Conservation (phyloP, 2,888 invertebrate species). For the Osedax frankpressi region DNA sequence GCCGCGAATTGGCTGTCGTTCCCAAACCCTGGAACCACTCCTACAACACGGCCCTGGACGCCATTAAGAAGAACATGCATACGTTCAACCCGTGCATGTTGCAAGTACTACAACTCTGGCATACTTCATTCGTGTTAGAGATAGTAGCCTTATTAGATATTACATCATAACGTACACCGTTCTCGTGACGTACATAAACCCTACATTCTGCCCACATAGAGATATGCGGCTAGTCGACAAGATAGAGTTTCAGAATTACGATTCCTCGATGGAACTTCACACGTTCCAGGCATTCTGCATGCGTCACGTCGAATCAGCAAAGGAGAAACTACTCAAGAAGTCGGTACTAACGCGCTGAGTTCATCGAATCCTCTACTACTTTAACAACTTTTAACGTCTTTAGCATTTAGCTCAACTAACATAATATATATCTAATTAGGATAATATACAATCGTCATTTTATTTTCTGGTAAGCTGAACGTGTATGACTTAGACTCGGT, state of each 20-base stretch:
- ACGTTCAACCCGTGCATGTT: conserved; percentile 69
- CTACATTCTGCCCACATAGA: no score
- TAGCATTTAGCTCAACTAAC: no score
- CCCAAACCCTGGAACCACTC: conserved; percentile 59
- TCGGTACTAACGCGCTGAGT: conserved; percentile 50
- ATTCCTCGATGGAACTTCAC: conserved; percentile 58
- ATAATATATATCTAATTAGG: no score
- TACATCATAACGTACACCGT: no score
- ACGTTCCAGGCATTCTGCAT: conserved; percentile 53
- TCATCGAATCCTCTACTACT: background rate
- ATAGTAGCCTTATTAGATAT: no score
- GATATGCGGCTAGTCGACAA: conserved; percentile 42
- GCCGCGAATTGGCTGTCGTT: conserved; percentile 53
- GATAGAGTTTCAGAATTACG: conserved; percentile 41
- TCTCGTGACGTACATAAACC: no score
- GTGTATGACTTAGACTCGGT: no score
- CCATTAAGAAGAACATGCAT: conserved; percentile 56
- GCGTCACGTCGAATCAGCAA: conserved; percentile 58
- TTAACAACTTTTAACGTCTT: no score
- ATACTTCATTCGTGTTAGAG: conserved; percentile 53
- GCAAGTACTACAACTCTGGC: conserved; percentile 66
- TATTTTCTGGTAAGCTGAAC: no score
- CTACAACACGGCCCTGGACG: conserved; percentile 49
- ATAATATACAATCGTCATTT: background rate
- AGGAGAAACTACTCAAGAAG: conserved; percentile 55